phyloP scores from a whole-genome alignment of 2,888 invertebrate species.

The Andrena fulva region DNA sequence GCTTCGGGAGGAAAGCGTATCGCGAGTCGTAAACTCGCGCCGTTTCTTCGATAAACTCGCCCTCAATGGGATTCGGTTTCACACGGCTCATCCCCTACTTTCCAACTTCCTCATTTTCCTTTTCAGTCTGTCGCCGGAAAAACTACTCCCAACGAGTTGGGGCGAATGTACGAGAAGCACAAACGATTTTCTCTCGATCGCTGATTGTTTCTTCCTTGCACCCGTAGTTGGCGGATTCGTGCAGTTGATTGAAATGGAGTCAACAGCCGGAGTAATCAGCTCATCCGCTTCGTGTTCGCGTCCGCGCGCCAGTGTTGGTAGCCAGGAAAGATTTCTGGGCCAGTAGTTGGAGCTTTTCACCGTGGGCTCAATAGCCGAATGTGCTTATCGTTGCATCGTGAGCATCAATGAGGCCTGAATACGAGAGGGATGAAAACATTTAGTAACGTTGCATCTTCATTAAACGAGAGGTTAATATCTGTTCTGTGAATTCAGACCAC shows the following conservation, averaged over 20 bases:
- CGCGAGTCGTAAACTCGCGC: background rate
- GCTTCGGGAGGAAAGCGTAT: background rate
- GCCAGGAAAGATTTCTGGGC: constrained; percentile 17
- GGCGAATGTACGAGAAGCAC: constrained; percentile 12
- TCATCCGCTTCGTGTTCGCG: constrained; percentile 3
- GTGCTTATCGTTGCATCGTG: constrained; percentile 64
- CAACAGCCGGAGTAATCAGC: constrained; percentile 47
- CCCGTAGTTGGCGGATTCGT: constrained; percentile 2
- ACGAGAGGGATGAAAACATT: constrained; percentile 30
- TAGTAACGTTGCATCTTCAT: constrained; percentile 2
- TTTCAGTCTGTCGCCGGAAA: background rate
- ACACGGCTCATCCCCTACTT: background rate
- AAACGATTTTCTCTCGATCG: constrained; percentile 19
- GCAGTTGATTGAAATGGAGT: constrained; percentile 42
- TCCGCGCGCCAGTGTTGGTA: background rate
- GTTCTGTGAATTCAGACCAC: constrained; percentile 33
- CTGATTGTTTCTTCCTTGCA: constrained; percentile 4
- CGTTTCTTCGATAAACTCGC: constrained; percentile 6
- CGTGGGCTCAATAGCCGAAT: constrained; percentile 67
- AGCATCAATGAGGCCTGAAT: constrained; percentile 26
- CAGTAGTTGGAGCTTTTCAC: constrained; percentile 63
- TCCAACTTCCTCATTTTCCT: background rate
- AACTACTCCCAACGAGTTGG: background rate
- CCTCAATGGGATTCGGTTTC: constrained; percentile 16
- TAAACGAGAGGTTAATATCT: constrained; percentile 29